A percentile compares a stretch with the other conserved stretches of the same genome.
Conservation (phyloP, 2,797 vertebrate genomes). For the Hypotaenidia philippensis region DNA sequence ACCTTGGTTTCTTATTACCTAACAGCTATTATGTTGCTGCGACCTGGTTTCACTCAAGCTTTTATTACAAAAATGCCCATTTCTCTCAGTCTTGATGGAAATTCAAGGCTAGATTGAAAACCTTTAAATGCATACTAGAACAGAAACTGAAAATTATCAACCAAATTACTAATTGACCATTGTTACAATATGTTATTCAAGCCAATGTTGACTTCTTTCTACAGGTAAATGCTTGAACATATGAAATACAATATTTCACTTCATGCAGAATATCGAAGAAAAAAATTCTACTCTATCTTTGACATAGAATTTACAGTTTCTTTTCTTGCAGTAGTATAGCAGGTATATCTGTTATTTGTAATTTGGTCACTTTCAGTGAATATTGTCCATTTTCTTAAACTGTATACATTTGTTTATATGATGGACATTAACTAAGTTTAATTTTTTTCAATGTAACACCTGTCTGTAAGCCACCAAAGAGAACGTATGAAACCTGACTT, state of each 20-base stretch:
- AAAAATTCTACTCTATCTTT: not conserved
- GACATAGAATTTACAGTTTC: not conserved
- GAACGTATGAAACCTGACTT: not conserved
- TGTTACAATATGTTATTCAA: rapidly evolving
- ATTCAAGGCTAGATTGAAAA: not conserved
- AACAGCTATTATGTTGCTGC: not conserved
- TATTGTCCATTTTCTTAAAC: not conserved
- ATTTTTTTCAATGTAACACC: not conserved
- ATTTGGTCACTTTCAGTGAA: not conserved
- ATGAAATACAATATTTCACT: not conserved
- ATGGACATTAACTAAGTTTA: not conserved
- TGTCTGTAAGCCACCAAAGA: not conserved
- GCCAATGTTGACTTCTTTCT: not conserved
- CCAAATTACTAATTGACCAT: not conserved
- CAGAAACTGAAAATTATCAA: not conserved
- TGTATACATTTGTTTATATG: not conserved
- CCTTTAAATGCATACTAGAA: not conserved
- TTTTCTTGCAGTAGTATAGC: not conserved
- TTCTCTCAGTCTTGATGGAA: not conserved
- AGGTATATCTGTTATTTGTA: not conserved
- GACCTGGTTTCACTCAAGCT: not conserved
- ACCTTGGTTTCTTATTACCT: not conserved
- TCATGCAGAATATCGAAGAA: not conserved
- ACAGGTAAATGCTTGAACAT: not conserved
- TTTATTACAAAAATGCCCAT: not conserved